Conservation (phyloP, 2,888 invertebrate species). For the Ormia ochracea region DNA sequence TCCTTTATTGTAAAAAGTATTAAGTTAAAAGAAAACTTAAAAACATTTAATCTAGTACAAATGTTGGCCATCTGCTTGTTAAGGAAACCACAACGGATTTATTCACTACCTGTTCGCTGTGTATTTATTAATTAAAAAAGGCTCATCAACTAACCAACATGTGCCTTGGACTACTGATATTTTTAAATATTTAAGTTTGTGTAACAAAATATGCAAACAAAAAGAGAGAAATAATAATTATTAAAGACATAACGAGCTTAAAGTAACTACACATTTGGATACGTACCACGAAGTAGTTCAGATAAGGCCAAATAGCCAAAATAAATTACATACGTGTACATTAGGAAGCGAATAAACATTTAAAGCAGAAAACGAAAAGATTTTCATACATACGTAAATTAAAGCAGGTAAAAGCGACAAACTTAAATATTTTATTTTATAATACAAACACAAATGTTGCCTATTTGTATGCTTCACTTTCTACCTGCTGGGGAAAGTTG, state of each 20-base stretch:
- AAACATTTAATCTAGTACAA: no score
- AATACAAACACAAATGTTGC: not conserved
- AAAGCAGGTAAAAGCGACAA: slow-evolving; percentile 14
- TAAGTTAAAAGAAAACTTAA: no score
- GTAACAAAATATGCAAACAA: not conserved
- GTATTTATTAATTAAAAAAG: not conserved
- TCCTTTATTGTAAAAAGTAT: no score
- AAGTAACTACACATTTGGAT: no score
- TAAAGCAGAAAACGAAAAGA: not conserved
- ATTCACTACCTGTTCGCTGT: not conserved
- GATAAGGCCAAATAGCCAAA: not conserved
- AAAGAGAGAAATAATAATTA: slow-evolving; percentile 36
- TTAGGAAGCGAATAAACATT: not conserved
- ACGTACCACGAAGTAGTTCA: not conserved
- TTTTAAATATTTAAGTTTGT: slow-evolving; percentile 6
- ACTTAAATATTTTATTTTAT: not conserved
- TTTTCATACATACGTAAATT: not conserved
- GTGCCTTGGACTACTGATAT: not conserved
- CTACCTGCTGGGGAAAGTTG: not conserved
- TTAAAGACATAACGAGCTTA: not conserved
- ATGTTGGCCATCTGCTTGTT: not conserved
- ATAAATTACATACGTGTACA: not conserved
- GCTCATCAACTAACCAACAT: not conserved
- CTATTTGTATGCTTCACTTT: not conserved
- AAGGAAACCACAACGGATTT: not conserved